Conservation (phyloP, 2,888 invertebrate genomes). For the Leptogaster cylindrica region DNA sequence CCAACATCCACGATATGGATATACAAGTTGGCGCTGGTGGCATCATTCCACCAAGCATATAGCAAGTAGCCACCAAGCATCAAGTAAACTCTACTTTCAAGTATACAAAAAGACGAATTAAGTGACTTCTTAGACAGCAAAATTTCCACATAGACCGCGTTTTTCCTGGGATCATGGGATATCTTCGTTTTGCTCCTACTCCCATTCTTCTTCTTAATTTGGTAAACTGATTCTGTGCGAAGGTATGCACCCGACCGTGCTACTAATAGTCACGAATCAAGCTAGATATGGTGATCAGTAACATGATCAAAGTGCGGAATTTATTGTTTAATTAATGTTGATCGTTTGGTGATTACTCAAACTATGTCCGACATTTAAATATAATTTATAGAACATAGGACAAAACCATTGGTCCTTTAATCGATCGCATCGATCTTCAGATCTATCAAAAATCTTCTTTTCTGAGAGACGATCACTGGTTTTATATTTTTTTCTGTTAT, state of each 20-base stretch:
- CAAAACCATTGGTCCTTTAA: neutral
- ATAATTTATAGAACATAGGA: neutral
- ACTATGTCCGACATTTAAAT: too few species aligned
- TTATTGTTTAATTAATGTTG: conserved; percentile 46
- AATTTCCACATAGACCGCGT: neutral
- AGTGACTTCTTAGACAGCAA: conserved; percentile 4
- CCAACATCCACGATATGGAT: conserved; percentile 1
- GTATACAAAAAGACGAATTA: conserved; percentile 1
- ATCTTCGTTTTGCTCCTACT: neutral
- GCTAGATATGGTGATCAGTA: conserved; percentile 3
- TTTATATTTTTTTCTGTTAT: neutral
- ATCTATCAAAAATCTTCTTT: neutral
- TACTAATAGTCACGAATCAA: conserved; percentile 7
- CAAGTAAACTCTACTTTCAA: conserved; percentile 1
- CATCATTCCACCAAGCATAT: neutral
- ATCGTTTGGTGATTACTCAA: conserved; percentile 22
- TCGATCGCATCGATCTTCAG: neutral
- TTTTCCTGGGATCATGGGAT: neutral
- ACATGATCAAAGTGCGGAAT: conserved; percentile 41
- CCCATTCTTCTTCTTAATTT: conserved; percentile 5
- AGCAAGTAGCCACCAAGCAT: neutral
- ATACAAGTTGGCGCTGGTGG: conserved; percentile 4
- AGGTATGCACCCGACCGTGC: conserved; percentile 1
- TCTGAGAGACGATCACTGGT: neutral
- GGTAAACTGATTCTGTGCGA: neutral